A percentile compares a stretch with the other conserved stretches of the same genome.
These are phyloP conservation scores for Samia ricini DNA, from an alignment of 1,140 invertebrate genomes.

Conservation along the genomic window DNA sequence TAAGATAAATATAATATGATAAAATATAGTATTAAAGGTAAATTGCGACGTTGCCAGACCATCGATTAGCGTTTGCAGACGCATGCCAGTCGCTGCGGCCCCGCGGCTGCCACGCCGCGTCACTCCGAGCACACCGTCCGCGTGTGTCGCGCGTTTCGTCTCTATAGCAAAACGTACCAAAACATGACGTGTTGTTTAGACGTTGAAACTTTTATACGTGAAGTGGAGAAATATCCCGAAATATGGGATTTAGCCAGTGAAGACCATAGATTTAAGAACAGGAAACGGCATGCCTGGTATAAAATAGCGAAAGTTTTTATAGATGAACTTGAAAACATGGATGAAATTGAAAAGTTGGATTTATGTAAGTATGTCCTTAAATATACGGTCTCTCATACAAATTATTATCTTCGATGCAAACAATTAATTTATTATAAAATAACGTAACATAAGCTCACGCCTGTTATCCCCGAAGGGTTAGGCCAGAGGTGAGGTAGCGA, in stretches of 20 bases:
- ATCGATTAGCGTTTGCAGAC: slow-evolving; percentile 7
- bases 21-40: neutral
- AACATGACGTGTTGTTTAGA: slow-evolving; percentile 39
- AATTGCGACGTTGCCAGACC: slow-evolving; percentile 42
- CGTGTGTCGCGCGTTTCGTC: slow-evolving; percentile 20
- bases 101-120: slow-evolving; percentile 26
- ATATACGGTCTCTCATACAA: too few species aligned
- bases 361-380: slow-evolving; percentile 44
- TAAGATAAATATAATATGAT: neutral
- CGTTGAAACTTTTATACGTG: slow-evolving; percentile 49
- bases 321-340: slow-evolving; percentile 42
- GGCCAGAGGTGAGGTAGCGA: too few species aligned
- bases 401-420: neutral
- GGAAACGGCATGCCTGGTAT: slow-evolving; percentile 46
- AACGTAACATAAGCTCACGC: too few species aligned
- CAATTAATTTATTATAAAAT: neutral
- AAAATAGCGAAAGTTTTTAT: slow-evolving; percentile 47
- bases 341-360: slow-evolving; percentile 38
- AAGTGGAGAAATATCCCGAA: slow-evolving; percentile 50
- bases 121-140: slow-evolving; percentile 32
- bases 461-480: too few species aligned
- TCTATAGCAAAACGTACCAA: slow-evolving; percentile 15
- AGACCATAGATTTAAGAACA: slow-evolving; percentile 35
- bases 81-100: slow-evolving; percentile 22
- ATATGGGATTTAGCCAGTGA: slow-evolving; percentile 52